Percentiles rank a stretch among this genome's conserved stretches.
Conservation (phyloP, 2,113 vertebrate species). For the Thamnaconus septentrionalis region DNA sequence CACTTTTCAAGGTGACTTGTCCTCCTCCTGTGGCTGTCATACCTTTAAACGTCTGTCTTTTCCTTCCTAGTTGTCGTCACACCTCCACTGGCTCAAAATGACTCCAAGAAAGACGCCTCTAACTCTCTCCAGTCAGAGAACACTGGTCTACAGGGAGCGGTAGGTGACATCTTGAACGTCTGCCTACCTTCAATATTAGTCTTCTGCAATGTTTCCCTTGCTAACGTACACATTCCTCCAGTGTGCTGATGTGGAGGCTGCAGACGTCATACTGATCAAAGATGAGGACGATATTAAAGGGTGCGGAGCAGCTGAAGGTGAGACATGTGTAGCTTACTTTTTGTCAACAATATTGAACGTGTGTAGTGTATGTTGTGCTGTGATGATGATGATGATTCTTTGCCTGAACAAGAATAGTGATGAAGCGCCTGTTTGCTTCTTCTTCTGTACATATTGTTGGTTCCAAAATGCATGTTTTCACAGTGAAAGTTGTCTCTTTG, state of each 20-base stretch:
- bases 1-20: no score
- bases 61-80: slow-evolving; percentile 36
- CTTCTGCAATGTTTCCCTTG: neutral
- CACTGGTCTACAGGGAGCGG: slow-evolving; percentile 13
- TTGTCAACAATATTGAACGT: no score
- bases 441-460: neutral
- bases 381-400: no score
- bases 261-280: slow-evolving; percentile 72
- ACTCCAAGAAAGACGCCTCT: neutral
- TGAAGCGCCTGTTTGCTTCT: neutral
- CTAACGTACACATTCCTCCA: slow-evolving; percentile 5
- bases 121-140: slow-evolving; percentile 23
- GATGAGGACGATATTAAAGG: slow-evolving; percentile 66
- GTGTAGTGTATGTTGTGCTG: no score
- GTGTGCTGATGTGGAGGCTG: slow-evolving; percentile 45
- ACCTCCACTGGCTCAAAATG: slow-evolving; percentile 24
- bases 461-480: neutral
- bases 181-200: neutral
- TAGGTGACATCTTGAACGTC: slow-evolving; percentile 28
- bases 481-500: neutral
- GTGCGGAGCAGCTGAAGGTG: slow-evolving; percentile 40
- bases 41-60: neutral
- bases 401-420: no score
- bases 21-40: no score
- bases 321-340: slow-evolving; percentile 3